These are phyloP conservation scores for Lanistes nyassanus DNA, from an alignment of 1,140 invertebrate species.

Conservation along the genomic window DNA sequence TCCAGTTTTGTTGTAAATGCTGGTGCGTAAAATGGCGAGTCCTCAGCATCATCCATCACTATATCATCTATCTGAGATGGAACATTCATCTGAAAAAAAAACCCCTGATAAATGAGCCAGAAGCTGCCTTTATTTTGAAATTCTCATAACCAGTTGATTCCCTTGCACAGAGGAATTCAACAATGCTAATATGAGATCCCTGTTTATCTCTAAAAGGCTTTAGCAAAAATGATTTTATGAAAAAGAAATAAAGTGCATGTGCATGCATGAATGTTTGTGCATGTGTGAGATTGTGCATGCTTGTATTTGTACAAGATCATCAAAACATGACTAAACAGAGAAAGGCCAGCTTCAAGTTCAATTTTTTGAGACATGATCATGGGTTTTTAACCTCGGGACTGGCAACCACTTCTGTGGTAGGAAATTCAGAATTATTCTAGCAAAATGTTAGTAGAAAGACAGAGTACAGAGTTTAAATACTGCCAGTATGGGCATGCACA, in stretches of 20 bases:
- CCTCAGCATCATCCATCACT: slow-evolving; percentile 14
- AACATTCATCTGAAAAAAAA: slow-evolving; percentile 27
- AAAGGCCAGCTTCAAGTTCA: no score
- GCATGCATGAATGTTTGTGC: not conserved
- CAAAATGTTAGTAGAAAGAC: no score
- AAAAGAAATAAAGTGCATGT: no score
- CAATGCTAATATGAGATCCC: not conserved
- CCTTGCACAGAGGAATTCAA: not conserved
- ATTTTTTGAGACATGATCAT: no score
- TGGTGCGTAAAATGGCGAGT: slow-evolving; percentile 36
- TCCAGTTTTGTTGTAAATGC: slow-evolving; percentile 15
- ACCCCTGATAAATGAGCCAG: not conserved
- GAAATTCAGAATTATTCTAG: no score
- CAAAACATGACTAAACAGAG: not conserved
- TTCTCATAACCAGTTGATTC: not conserved
- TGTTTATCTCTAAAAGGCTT: no score
- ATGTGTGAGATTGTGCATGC: not conserved
- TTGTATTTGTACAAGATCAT: not conserved
- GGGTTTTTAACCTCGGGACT: no score
- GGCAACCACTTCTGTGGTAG: not conserved
- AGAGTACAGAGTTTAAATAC: no score
- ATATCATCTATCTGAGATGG: slow-evolving; percentile 38
- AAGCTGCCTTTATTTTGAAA: not conserved
- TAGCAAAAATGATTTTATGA: no score
- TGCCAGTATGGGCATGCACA: no score